Evolutionary conservation across 2,888 invertebrate species (phyloP), one percentile per base, ranked within the genome.

Genomic region (Strigamia transsilvanica): DNA sequence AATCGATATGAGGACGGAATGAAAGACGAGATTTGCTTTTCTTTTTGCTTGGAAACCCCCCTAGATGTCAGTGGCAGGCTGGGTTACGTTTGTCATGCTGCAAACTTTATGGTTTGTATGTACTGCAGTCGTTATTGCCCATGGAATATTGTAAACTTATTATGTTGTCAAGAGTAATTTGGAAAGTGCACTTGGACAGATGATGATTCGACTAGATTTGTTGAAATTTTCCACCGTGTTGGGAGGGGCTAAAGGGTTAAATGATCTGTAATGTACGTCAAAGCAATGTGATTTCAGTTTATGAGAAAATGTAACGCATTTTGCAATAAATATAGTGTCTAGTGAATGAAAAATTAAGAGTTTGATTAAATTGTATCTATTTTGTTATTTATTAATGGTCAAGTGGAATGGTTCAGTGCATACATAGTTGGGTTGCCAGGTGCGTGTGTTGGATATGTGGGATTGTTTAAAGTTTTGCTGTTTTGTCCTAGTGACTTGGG

Each of bases 31-130:
- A 73, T 73, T 73, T 73, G 27, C 13, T 13, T 56, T 73, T 73
- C 73, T 73, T 73, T n/a, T 73, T 27, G 12, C 73, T 23, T 32
- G 12, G 73, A 27, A 27, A 32, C 32, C 73, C 32, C 73, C 27
- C 73, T 73, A 73, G 73, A 73, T 73, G 73, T 73, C 73, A 73
- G 73, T 73, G 32, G 73, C 32, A 73, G 73, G 13, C 32, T 27
- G 13, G 6, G 56, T n/a, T 56, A 56, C n/a, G 27, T 73, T 73
- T 66, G 61, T 66, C 61, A 21, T 66, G 21, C 61, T 66, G 61
- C 23, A 66, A 73, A 32, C 13, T 73, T 73, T 73, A 73, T 27
- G 32, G 73, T 73, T 32, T 27, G 32, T 38, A 38, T 10, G 27
- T 66, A 73, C 12, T 73, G 27, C 73, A 32, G 73, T 27, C 23